Conservation (phyloP, 2,797 vertebrate species). For the Chlorospingus flavigularis region DNA sequence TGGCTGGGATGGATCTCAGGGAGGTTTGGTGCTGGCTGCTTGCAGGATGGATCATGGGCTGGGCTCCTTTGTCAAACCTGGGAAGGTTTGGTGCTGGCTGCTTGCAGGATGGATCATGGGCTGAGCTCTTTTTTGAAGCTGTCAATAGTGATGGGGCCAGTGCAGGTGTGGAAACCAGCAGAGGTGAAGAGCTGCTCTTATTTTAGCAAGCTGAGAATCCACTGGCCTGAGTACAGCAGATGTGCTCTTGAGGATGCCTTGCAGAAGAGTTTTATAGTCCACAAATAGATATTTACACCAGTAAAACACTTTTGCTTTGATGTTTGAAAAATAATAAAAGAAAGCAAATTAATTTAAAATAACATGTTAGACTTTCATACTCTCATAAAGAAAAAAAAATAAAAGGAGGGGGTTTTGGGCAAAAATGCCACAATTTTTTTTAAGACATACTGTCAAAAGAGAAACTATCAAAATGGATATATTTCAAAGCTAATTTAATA, state of each 20-base stretch:
- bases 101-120: background rate
- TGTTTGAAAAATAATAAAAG: background rate
- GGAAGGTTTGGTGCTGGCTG: background rate
- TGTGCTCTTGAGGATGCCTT: background rate
- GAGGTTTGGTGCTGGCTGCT: background rate
- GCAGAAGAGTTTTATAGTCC: background rate
- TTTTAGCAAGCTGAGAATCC: background rate
- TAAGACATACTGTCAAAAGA: background rate
- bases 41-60: background rate
- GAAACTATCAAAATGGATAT: background rate
- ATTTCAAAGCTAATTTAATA: background rate
- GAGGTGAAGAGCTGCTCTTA: background rate
- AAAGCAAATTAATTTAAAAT: background rate
- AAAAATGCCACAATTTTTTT: background rate
- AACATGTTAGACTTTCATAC: background rate
- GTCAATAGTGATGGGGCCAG: background rate
- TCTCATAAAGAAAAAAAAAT: background rate
- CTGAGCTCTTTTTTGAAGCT: background rate
- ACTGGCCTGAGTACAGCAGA: background rate
- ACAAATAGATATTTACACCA: background rate
- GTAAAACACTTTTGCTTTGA: background rate
- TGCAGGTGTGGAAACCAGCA: background rate
- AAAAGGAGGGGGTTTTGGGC: fast-evolving
- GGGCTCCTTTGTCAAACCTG: background rate
- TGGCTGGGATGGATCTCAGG: background rate